Evolutionary conservation across 2,113 vertebrate genomes (phyloP), one percentile per base, ranked within the genome.

Genomic region (Podarcis muralis): DNA sequence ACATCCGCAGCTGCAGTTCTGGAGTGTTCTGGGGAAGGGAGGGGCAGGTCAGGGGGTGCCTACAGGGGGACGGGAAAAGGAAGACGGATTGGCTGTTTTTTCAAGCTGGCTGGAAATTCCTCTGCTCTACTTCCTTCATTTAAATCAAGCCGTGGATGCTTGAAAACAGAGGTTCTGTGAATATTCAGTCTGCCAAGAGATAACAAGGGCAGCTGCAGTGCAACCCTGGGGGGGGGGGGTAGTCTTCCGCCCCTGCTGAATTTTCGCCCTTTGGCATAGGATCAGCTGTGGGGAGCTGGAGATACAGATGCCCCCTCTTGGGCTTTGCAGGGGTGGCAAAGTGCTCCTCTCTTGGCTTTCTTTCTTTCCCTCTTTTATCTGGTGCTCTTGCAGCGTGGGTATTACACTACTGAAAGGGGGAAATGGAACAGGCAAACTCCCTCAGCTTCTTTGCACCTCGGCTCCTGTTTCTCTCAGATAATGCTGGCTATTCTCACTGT

Each of bases 121-220:
- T 65, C 68, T 83, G 87, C 77, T 75, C 88, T 48, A 80, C 76
- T 90, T 84, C 25, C 15, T 57, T 16, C 78, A 43, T 48, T 53
- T 76, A 48, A 25, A 25, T 48, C 5, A 0, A 4, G 22, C 27
- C 2, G 0, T 30, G 43, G 62, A 66, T 1, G 22, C 68, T 5
- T 4, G 20, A 25, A 53, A 69, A 71, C 86, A 82, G 69, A 57
- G 43, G 71, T 53, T 57, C 84, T 81, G 30, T 82, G 69, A 23
- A 37, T 76, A 66, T 81, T 57, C 79, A 82, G 59, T 75, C 88
- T 69, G 71, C 57, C 69, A 86, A 57, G 69, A 75, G 40, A 82
- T 89, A 89, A 81, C 59, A 84, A 86, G 78, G 77, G 88, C 69
- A 86, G 69, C 83, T 76, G 57, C 43, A 81, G 78, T 23, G 71